Evolutionary conservation across 2,797 vertebrate species (phyloP).

Genomic region (Pseudochirops corinnae): DNA sequence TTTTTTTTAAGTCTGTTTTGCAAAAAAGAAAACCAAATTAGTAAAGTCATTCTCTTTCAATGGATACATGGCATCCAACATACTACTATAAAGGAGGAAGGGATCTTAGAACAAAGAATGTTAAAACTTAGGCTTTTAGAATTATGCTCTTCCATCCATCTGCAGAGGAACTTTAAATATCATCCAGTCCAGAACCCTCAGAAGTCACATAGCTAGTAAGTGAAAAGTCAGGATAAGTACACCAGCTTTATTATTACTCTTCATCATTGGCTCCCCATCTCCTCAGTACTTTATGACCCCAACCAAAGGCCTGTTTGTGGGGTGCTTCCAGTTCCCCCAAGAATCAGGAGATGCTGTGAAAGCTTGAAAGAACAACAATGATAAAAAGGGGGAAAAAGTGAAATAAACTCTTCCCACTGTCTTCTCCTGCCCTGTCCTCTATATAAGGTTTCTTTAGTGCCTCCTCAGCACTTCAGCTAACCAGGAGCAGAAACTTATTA

Average conservation of each 20-base stretch:
- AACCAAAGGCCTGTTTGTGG: not conserved
- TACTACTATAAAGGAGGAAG: not conserved
- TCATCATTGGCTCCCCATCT: not conserved
- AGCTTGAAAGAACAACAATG: conserved; percentile 42
- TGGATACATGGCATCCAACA: not conserved
- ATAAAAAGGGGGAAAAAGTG: conserved; percentile 40
- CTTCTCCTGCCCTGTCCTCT: not conserved
- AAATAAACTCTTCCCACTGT: not conserved
- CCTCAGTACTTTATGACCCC: not conserved
- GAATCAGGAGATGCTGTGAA: conserved; percentile 75
- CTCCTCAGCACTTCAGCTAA: not conserved
- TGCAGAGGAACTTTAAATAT: no score
- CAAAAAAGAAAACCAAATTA: not conserved
- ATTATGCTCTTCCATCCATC: not conserved
- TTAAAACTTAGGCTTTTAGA: not conserved
- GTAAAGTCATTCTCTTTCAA: not conserved
- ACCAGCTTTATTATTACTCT: not conserved
- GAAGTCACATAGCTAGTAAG: not conserved
- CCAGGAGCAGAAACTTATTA: not conserved
- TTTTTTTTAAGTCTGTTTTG: not conserved
- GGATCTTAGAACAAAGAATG: not conserved
- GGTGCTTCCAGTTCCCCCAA: conserved; percentile 61
- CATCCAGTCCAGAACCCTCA: not conserved
- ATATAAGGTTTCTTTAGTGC: not conserved
- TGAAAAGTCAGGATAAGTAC: not conserved